phyloP scores from a whole-genome alignment of 2,797 vertebrate species.

The Ctenopoma multispine region DNA sequence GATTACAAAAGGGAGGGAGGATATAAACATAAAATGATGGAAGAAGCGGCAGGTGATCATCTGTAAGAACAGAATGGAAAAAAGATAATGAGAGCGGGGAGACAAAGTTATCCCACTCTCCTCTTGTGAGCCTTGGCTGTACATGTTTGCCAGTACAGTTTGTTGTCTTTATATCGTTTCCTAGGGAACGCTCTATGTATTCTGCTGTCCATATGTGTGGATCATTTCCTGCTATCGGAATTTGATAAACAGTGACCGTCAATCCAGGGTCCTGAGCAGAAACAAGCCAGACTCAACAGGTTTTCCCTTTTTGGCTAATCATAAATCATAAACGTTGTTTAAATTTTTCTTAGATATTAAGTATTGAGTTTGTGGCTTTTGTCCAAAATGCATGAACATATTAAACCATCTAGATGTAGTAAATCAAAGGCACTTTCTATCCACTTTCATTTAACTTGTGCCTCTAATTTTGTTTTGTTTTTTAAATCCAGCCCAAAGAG shows the following conservation, averaged over 20 bases:
- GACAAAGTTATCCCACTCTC: constrained; percentile 42
- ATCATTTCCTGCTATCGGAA: constrained; percentile 91
- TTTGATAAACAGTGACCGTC: constrained; percentile 75
- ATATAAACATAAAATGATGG: constrained; percentile 59
- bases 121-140: constrained; percentile 85
- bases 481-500: constrained; percentile 46
- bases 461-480: constrained; percentile 11
- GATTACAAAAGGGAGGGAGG: constrained; percentile 61
- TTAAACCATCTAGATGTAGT: not conserved
- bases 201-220: constrained; percentile 94
- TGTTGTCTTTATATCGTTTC: constrained; percentile 91
- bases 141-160: constrained; percentile 90
- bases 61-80: constrained; percentile 48
- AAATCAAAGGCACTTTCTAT: constrained; percentile 11
- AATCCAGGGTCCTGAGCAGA: constrained; percentile 64
- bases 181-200: constrained; percentile 93
- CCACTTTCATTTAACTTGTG: constrained; percentile 15
- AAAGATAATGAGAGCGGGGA: constrained; percentile 51
- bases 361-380: not conserved
- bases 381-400: not conserved
- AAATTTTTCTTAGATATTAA: not conserved
- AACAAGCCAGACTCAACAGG: constrained; percentile 47
- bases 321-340: not conserved
- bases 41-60: constrained; percentile 58
- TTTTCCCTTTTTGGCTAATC: not conserved